Conservation (phyloP, 1,140 invertebrate genomes). For the Hydropsyche tenuis region DNA sequence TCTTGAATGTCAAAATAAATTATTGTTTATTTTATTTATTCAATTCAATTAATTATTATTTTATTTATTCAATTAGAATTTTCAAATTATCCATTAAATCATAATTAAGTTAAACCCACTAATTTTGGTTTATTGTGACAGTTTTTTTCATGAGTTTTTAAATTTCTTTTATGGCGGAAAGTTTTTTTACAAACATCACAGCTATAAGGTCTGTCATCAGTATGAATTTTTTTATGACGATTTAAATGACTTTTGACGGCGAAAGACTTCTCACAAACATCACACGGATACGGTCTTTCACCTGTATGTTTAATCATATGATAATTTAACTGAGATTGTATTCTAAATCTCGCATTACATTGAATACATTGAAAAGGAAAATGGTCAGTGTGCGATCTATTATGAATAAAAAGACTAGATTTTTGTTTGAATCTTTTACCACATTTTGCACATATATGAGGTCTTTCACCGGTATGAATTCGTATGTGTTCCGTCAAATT, state of each 20-base stretch:
- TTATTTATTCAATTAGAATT: too few species aligned
- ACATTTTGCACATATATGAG: conserved; percentile 66
- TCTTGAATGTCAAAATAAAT: too few species aligned
- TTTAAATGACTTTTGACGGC: conserved; percentile 68
- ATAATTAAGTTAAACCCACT: too few species aligned
- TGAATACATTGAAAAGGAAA: conserved; percentile 67
- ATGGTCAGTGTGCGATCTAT: conserved; percentile 62
- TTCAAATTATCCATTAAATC: too few species aligned
- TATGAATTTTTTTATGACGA: conserved; percentile 60
- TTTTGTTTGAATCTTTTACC: conserved; percentile 59
- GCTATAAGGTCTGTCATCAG: conserved; percentile 37
- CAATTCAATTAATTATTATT: too few species aligned
- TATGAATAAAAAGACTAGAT: conserved; percentile 57
- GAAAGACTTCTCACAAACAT: conserved; percentile 67
- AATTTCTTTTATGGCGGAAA: conserved; percentile 50
- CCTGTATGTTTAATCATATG: conserved; percentile 71
- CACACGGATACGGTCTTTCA: conserved; percentile 71
- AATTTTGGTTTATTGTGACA: conserved; percentile 42
- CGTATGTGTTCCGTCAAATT: conserved; percentile 67
- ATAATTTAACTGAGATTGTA: conserved; percentile 64
- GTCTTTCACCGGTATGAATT: conserved; percentile 71
- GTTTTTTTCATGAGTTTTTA: conserved; percentile 49
- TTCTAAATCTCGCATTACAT: conserved; percentile 69
- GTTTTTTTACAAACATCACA: conserved; percentile 50
- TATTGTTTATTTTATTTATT: too few species aligned